Conservation (phyloP, 2,888 invertebrate genomes). For the Gandaritis pyraliata region DNA sequence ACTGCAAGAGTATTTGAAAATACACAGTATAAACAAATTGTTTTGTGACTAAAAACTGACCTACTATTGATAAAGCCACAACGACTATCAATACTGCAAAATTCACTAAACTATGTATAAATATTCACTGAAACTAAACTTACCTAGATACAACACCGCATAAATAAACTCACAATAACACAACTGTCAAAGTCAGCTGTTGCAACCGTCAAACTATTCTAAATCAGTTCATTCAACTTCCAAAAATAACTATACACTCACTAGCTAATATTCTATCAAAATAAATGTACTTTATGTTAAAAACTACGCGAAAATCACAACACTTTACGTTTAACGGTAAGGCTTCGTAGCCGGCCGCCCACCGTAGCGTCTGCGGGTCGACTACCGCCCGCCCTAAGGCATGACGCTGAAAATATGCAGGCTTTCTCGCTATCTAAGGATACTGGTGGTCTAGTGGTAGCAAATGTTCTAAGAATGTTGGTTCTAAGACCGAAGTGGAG, state of each 20-base stretch:
- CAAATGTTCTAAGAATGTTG: neutral
- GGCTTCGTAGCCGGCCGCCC: conserved; percentile 63
- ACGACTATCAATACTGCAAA: no score
- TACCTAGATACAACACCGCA: conserved; percentile 31
- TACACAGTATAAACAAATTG: no score
- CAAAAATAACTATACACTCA: conserved; percentile 41
- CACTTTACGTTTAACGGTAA: conserved; percentile 44
- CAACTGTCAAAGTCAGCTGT: conserved; percentile 54
- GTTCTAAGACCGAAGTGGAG: no score
- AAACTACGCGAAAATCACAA: conserved; percentile 42
- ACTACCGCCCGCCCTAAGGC: conserved; percentile 69
- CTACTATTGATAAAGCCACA: no score
- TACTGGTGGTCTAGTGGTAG: neutral
- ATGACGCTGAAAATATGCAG: conserved; percentile 50
- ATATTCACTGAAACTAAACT: conserved; percentile 23
- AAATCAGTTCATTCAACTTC: conserved; percentile 46
- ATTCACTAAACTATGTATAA: conserved; percentile 15
- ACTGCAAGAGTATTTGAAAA: no score
- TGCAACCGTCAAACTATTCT: conserved; percentile 31
- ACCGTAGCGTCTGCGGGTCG: conserved; percentile 52
- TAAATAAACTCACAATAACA: conserved; percentile 35
- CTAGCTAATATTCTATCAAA: conserved; percentile 30
- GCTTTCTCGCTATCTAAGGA: conserved; percentile 38
- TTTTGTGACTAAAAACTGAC: no score
- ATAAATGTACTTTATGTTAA: conserved; percentile 17